phyloP scores from a whole-genome alignment of 1,140 invertebrate species.

The Eumaeus atala region DNA sequence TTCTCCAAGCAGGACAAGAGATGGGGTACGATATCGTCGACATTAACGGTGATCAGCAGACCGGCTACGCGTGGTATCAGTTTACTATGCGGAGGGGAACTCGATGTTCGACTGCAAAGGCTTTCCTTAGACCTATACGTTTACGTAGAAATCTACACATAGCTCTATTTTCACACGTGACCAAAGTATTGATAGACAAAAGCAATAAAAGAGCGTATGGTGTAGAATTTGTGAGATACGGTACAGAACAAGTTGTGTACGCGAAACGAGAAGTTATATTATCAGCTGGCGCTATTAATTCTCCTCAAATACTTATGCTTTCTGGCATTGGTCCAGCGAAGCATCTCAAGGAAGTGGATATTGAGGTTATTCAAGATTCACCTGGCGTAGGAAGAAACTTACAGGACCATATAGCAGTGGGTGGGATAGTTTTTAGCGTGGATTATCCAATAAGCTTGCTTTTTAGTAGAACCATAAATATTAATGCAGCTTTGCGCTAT shows the following conservation, averaged over 20 bases:
- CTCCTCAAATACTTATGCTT: slow-evolving; percentile 88
- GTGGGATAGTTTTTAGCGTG: slow-evolving; percentile 86
- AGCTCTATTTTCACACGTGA: slow-evolving; percentile 84
- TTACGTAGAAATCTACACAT: slow-evolving; percentile 83
- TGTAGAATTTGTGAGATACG: slow-evolving; percentile 84
- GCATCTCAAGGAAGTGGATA: slow-evolving; percentile 80
- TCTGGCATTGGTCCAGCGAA: slow-evolving; percentile 86
- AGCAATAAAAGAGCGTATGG: slow-evolving; percentile 81
- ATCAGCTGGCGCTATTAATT: slow-evolving; percentile 84
- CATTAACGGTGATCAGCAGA: slow-evolving; percentile 86
- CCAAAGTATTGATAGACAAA: slow-evolving; percentile 84
- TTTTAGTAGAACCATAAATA: slow-evolving; percentile 83
- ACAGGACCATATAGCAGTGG: slow-evolving; percentile 89
- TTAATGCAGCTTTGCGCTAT: slow-evolving; percentile 85
- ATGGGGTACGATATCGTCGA: slow-evolving; percentile 90
- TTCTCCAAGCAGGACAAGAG: slow-evolving; percentile 91
- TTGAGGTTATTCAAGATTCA: slow-evolving; percentile 81
- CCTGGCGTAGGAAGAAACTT: slow-evolving; percentile 87
- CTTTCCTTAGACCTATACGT: slow-evolving; percentile 84
- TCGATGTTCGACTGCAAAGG: slow-evolving; percentile 86
- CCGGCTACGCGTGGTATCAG: slow-evolving; percentile 87
- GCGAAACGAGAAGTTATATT: slow-evolving; percentile 87
- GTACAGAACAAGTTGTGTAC: slow-evolving; percentile 77
- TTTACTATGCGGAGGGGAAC: slow-evolving; percentile 87
- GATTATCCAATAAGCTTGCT: slow-evolving; percentile 86